A percentile compares a stretch with the other conserved stretches of the same genome.
Conservation (phyloP, 1,140 invertebrate genomes). For the Lordiphosa collinella region DNA sequence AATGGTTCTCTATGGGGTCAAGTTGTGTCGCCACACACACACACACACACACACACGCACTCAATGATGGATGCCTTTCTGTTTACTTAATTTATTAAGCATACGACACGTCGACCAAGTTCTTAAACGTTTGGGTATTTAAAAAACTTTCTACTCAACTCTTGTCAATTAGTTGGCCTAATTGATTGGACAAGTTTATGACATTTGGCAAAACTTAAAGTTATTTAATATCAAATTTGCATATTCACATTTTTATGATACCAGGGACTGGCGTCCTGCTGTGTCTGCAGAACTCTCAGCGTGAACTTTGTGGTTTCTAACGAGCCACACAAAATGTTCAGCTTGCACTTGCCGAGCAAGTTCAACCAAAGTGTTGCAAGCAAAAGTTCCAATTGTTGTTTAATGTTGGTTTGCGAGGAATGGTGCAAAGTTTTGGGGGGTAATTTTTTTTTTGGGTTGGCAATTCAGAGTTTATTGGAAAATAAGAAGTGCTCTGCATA, state of each 20-base stretch:
- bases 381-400: slow-evolving; percentile 38
- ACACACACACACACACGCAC: not conserved
- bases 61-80: not conserved
- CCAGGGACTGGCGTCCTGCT: not conserved
- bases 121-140: slow-evolving; percentile 25
- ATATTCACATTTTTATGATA: slow-evolving; percentile 9
- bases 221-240: slow-evolving; percentile 22
- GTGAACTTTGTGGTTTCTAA: slow-evolving; percentile 35
- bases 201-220: not conserved
- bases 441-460: slow-evolving; percentile 3
- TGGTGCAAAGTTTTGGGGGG: slow-evolving; percentile 8
- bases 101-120: slow-evolving; percentile 9
- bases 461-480: not conserved
- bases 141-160: slow-evolving; percentile 8
- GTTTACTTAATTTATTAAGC: slow-evolving; percentile 8
- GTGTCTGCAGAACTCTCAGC: slow-evolving; percentile 14
- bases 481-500: not conserved
- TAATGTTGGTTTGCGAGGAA: slow-evolving; percentile 4
- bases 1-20: slow-evolving; percentile 38
- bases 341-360: slow-evolving; percentile 9
- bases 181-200: slow-evolving; percentile 23
- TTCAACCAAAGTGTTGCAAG: slow-evolving; percentile 10
- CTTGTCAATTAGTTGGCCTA: slow-evolving; percentile 4
- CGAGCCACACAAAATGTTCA: slow-evolving; percentile 43
- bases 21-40: slow-evolving; percentile 19